Base-by-base conservation (phyloP, 92 coral and sea anemone species). In the Zoanthus sansibaricus region DNA sequence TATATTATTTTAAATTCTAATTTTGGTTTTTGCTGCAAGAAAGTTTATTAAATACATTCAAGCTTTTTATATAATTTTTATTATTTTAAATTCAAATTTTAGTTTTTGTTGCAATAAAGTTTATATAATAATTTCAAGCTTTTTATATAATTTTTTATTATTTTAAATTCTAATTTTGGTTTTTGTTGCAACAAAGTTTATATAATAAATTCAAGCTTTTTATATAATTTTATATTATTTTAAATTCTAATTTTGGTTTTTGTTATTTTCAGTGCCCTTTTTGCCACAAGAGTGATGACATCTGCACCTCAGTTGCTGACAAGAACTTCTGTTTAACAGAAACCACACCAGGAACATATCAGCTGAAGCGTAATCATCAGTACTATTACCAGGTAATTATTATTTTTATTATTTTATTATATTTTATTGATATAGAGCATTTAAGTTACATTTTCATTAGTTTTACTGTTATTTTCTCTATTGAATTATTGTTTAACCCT, bases 231-330 rank as follows among this genome's bases (percentile, higher is more conserved):
- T 62, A 2, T 61, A 62, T 62, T 62, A 18, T 62, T 62, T 62
- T 0, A 62, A 62, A 5, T 62, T 62, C 30, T 62, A 62, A 62
- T 62, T 62, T 62, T 61, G 69, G 16, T 16, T 62, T 62, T 5
- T 62, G 9, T 18, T 61, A 61, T 62, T 62, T 62, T 62, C 32
- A 62, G 69, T 62, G 69, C 32, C 69, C 69, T 62, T 62, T 62
- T 62, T 62, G 69, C 69, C 69, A 62, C 69, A 62, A 62, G 32
- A 62, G 31, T 62, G 69, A 62, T 62, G 32, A 62, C 69, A 62
- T 62, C 31, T 62, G 69, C 31, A 62, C 69, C 69, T 62, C 69
- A 62, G 69, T 62, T 62, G 69, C 69, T 62, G 69, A 62, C 69
- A 62, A 62, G 69, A 62, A 62, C 18, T 62, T 62, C 31, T 62